A percentile compares a stretch with the other conserved stretches of the same genome.
phyloP scores from a whole-genome alignment of 2,797 vertebrate species.

The Enteromius viviparus region DNA sequence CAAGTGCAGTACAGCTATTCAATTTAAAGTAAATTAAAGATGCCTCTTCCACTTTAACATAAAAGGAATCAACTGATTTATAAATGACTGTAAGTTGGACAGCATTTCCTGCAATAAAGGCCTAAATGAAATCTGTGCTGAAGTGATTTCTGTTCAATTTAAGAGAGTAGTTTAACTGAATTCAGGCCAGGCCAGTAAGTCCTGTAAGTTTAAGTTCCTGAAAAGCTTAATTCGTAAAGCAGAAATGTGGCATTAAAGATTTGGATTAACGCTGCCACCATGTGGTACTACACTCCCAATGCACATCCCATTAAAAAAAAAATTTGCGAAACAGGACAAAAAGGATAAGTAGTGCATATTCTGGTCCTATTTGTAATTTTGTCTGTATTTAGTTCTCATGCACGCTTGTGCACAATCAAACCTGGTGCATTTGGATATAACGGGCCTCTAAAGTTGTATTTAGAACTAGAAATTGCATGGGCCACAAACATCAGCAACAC shows the following conservation, averaged over 20 bases:
- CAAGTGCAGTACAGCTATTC: background rate
- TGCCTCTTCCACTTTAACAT: background rate
- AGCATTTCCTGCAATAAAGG: background rate
- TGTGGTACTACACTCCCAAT: background rate
- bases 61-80: background rate
- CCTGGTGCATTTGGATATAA: background rate
- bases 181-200: background rate
- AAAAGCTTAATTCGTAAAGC: background rate
- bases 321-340: background rate
- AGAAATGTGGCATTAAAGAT: background rate
- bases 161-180: background rate
- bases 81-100: background rate
- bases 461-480: background rate
- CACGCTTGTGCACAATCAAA: background rate
- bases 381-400: background rate
- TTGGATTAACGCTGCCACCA: conserved; percentile 11
- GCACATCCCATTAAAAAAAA: conserved; percentile 8
- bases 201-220: background rate
- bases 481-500: no score
- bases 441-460: background rate
- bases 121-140: background rate
- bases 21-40: background rate
- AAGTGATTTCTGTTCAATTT: conserved; percentile 1
- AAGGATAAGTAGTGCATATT: background rate
- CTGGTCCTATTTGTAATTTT: background rate